phyloP scores from a whole-genome alignment of 2,797 vertebrate genomes.

The Enteromius anoplus region DNA sequence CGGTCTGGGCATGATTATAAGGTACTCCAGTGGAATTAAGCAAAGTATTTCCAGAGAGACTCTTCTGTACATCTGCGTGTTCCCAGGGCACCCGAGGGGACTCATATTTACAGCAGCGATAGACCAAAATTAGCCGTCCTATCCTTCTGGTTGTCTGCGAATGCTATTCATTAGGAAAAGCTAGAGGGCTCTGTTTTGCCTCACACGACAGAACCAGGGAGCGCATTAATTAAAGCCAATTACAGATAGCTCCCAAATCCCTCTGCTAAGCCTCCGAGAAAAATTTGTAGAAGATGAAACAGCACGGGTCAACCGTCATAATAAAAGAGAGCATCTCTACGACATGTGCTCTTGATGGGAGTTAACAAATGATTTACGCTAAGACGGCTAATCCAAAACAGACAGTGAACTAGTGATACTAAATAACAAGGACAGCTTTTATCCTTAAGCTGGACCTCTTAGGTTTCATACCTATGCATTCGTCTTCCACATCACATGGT shows the following conservation, averaged over 20 bases:
- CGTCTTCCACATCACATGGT: background rate
- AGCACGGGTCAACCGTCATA: background rate
- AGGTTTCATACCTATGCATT: constrained; percentile 29
- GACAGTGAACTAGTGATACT: constrained; percentile 27
- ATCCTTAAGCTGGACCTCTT: constrained; percentile 31
- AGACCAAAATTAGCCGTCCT: constrained; percentile 25
- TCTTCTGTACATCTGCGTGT: constrained; percentile 33
- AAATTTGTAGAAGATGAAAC: constrained; percentile 31
- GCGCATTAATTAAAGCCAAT: constrained; percentile 44
- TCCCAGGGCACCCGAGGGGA: constrained; percentile 32
- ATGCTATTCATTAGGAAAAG: constrained; percentile 40
- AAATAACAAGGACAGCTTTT: constrained; percentile 43
- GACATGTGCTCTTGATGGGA: background rate
- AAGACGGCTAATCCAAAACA: constrained; percentile 45
- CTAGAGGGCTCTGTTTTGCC: constrained; percentile 27
- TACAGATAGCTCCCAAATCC: constrained; percentile 39
- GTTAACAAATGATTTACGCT: constrained; percentile 44
- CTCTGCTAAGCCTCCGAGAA: constrained; percentile 43
- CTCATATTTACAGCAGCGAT: constrained; percentile 42
- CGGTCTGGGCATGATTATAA: constrained; percentile 52
- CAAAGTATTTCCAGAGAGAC: constrained; percentile 65
- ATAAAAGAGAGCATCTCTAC: constrained; percentile 23
- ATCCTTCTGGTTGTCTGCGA: constrained; percentile 25
- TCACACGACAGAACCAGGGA: constrained; percentile 45
- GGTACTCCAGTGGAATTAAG: constrained; percentile 53